Base-by-base conservation (phyloP, 2,113 vertebrate species). In the Oxyura jamaicensis region DNA sequence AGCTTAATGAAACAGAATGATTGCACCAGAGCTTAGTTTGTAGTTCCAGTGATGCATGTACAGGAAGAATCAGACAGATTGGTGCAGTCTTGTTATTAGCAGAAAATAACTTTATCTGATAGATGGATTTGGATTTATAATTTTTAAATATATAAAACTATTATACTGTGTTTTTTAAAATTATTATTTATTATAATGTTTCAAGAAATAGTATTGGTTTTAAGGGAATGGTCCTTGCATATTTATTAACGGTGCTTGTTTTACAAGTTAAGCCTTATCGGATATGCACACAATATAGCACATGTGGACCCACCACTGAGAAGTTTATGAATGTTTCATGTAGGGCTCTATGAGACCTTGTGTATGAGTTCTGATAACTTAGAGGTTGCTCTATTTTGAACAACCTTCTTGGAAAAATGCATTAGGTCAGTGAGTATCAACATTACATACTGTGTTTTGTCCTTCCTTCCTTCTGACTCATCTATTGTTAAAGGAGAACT, bases 381-480 rank as follows among this genome's bases (percentile, higher is more conserved):
- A 80, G 78, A 87, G 72, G 46, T 88, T 83, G 82, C 41, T 92
- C 71, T 72, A 28, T 90, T 94, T 93, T 0, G 0, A 42, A 52
- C 42, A 83, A 53, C 16, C 25, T 75, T 90, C 83, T 93, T 94
- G 79, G 46, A 91, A 73, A 58, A 90, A 72, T 33, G 25, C 39
- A 18, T 88, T 93, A 90, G 80, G 76, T 83, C 86, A 94, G 88
- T 81, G 44, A 84, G 35, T 88, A 83, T 86, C 68, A 72, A 25
- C 44, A 53, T 74, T 91, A 52, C 73, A 44, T 81, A 76, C 73
- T 84, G 77, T 81, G 83, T 81, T 90, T 93, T 92, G 95, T 81
- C 95, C 95, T 88, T 96, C 80, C 63, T 90, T 88, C 60, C 76
- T 93, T 92, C 88, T 94, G 92, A 93, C 80, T 95, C 88, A 88